Conservation (phyloP, 2,797 vertebrate species). For the Microcaecilia unicolor region DNA sequence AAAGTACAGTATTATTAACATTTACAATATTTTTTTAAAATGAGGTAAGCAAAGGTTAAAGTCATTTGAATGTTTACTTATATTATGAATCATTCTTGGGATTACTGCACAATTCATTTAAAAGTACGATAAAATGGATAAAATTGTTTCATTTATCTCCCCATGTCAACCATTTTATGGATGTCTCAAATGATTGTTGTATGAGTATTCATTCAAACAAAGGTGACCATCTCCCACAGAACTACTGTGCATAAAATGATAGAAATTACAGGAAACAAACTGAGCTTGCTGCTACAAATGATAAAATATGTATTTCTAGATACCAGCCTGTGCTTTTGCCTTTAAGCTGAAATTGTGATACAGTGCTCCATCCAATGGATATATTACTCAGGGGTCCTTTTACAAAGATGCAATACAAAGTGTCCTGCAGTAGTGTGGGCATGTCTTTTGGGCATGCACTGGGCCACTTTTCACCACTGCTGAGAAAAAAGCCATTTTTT, state of each 20-base stretch:
- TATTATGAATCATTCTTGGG: constrained; percentile 35
- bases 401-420: too few relatives aligned
- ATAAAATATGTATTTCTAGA: constrained; percentile 32
- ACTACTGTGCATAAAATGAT: constrained; percentile 1
- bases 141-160: constrained; percentile 40
- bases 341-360: too few relatives aligned
- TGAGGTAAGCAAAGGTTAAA: constrained; percentile 37
- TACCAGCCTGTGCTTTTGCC: too few relatives aligned
- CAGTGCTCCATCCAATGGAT: too few relatives aligned
- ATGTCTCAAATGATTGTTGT: too few relatives aligned
- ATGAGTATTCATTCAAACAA: constrained; percentile 26
- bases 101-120: constrained; percentile 39
- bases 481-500: too few relatives aligned
- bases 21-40: constrained; percentile 27
- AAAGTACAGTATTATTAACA: constrained; percentile 43
- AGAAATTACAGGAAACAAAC: constrained; percentile 11
- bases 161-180: constrained; percentile 29
- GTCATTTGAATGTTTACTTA: constrained; percentile 42
- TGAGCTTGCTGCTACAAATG: constrained; percentile 4
- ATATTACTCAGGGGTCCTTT: too few relatives aligned
- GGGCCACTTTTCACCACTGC: too few relatives aligned
- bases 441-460: too few relatives aligned
- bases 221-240: constrained; percentile 26
- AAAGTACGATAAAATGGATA: constrained; percentile 34
- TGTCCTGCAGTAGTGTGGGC: too few relatives aligned